phyloP scores from a whole-genome alignment of 2,113 vertebrate species.

The Seriola rivoliana region DNA sequence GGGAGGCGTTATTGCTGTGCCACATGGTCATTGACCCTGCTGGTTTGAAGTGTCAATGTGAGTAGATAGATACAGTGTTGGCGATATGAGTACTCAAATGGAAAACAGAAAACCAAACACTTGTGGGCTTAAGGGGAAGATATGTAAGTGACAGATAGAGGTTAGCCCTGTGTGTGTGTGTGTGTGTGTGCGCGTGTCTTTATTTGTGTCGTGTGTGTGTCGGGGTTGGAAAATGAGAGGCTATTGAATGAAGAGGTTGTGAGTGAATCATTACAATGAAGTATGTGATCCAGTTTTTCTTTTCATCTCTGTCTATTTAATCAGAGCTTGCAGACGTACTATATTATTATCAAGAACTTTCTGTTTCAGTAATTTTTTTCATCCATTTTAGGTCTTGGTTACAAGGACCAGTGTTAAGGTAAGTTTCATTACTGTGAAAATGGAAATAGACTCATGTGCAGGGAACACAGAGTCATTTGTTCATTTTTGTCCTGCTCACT shows the following conservation, averaged over 20 bases:
- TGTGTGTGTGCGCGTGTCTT: neutral
- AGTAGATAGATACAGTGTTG: conserved; percentile 50
- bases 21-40: conserved; percentile 58
- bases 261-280: conserved; percentile 39
- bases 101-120: conserved; percentile 62
- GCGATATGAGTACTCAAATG: conserved; percentile 48
- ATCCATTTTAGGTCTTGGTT: neutral
- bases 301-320: conserved; percentile 7
- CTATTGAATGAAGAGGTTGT: conserved; percentile 50
- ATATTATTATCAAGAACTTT: neutral
- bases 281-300: conserved; percentile 7
- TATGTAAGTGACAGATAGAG: conserved; percentile 22
- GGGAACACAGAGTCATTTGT: neutral
- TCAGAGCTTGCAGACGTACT: neutral
- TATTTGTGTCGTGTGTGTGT: conserved; percentile 15
- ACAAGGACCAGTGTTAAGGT: neutral
- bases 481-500: neutral
- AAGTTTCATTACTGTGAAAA: neutral
- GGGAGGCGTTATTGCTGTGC: conserved; percentile 42
- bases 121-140: conserved; percentile 39
- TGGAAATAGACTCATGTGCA: neutral
- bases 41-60: conserved; percentile 59
- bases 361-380: neutral
- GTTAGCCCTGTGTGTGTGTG: conserved; percentile 4
- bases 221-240: conserved; percentile 13